phyloP scores from a whole-genome alignment of 2,888 invertebrate genomes.

The Pandemis heparana region DNA sequence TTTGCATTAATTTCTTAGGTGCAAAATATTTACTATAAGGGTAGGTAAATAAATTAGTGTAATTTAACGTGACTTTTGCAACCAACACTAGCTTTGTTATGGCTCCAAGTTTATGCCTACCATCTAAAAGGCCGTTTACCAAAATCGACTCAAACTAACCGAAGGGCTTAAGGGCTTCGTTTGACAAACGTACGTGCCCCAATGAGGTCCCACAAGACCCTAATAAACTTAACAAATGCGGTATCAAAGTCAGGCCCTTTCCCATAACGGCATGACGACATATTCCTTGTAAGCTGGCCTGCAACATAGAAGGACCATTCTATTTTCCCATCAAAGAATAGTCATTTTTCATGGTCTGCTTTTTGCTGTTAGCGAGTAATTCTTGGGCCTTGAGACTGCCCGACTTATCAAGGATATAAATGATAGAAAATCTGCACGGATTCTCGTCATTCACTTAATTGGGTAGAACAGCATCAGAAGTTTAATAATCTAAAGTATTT shows the following conservation, averaged over 20 bases:
- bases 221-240: conserved; percentile 43
- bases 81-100: not conserved
- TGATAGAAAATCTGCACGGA: not conserved
- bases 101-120: not conserved
- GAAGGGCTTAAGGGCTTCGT: conserved; percentile 32
- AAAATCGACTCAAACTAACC: conserved; percentile 36
- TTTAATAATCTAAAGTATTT: no score
- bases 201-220: conserved; percentile 35
- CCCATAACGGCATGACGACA: conserved; percentile 39
- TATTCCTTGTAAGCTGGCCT: conserved; percentile 30
- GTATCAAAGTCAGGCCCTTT: conserved; percentile 33
- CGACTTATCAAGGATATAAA: not conserved
- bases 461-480: no score
- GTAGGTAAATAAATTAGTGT: no score
- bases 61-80: not conserved
- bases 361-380: not conserved
- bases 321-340: conserved; percentile 11
- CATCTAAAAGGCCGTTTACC: conserved; percentile 12
- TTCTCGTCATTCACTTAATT: not conserved
- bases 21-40: no score
- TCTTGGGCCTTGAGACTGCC: not conserved
- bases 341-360: not conserved
- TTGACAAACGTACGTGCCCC: conserved; percentile 40
- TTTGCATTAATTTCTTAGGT: no score
- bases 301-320: conserved; percentile 12